Evolutionary conservation across 1,140 invertebrate species (phyloP), one percentile per base, ranked within the genome.

Genomic region (Drosophila erecta): DNA sequence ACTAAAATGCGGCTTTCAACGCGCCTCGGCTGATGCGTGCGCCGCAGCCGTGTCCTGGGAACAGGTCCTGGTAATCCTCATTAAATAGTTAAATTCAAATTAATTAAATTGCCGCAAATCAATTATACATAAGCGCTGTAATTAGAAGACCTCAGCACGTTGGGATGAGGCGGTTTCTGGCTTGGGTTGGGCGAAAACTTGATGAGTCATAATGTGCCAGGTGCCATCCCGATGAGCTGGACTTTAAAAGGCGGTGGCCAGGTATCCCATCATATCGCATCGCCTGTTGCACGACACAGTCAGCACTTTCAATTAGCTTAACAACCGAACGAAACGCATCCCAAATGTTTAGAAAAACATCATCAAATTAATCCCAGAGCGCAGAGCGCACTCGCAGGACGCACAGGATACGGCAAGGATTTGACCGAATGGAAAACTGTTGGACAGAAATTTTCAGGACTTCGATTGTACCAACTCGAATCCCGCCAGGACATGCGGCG

Each of bases 61-160:
- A 56, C 60, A 41, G 41, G 67, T 20, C 41, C 81, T 77, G 83
- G 74, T 86, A 86, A 86, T 86, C 81, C 83, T 81, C 81, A 87
- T 87, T 87, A 87, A 87, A 87, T 87, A 89, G 83, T 87, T 87
- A 87, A 87, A 87, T 87, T 87, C 83, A 87, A 87, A 87, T 87
- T 87, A 87, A 89, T 89, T 87, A 87, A 87, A 87, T 87, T 87
- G 83, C 83, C 83, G 76, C 83, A 87, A 89, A 89, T 87, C 83
- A 87, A 87, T 87, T 87, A 87, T 83, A 87, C 81, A 87, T 87
- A 87, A 87, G 84, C 83, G 76, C 44, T 73, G 83, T 89, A 87
- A 87, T 87, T 87, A 87, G 83, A 83, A 72, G 79, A 89, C 83
- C 83, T 83, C 84, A 87, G 69, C 50, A 46, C 46, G 59, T 17